Conservation (phyloP, 2,888 invertebrate genomes). For the Plemyria rubiginata region DNA sequence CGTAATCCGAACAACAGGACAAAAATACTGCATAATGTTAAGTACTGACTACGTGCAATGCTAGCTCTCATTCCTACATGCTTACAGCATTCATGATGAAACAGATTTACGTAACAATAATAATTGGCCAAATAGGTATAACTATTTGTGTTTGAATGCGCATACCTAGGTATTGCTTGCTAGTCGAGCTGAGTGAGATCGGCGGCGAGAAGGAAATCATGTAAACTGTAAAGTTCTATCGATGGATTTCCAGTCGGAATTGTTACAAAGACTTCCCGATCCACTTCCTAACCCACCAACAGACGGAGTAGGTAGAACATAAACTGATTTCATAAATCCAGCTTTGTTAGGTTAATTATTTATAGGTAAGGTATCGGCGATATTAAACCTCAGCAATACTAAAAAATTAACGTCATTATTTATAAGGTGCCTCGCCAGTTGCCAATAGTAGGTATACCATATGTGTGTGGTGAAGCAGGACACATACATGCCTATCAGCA, state of each 20-base stretch:
- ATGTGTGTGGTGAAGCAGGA: no score
- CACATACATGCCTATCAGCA: no score
- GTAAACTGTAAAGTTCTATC: background rate
- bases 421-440: no score
- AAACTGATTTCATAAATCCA: background rate
- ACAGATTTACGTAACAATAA: background rate
- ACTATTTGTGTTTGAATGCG: background rate
- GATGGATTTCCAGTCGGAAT: background rate
- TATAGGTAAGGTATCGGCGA: no score
- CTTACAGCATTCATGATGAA: background rate
- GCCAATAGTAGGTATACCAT: no score
- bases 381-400: no score
- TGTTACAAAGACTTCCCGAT: background rate
- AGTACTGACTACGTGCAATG: background rate
- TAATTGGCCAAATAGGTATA: slow-evolving; percentile 10
- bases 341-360: no score
- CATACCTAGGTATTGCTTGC: no score
- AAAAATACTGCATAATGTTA: slow-evolving; percentile 3
- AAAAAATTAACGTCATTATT: no score
- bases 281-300: background rate
- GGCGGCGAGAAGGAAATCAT: background rate
- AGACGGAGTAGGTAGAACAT: background rate
- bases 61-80: background rate
- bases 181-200: background rate
- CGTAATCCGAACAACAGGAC: slow-evolving; percentile 8